phyloP scores from a whole-genome alignment of 1,140 invertebrate genomes.

The Holcopasites calliopsidis region DNA sequence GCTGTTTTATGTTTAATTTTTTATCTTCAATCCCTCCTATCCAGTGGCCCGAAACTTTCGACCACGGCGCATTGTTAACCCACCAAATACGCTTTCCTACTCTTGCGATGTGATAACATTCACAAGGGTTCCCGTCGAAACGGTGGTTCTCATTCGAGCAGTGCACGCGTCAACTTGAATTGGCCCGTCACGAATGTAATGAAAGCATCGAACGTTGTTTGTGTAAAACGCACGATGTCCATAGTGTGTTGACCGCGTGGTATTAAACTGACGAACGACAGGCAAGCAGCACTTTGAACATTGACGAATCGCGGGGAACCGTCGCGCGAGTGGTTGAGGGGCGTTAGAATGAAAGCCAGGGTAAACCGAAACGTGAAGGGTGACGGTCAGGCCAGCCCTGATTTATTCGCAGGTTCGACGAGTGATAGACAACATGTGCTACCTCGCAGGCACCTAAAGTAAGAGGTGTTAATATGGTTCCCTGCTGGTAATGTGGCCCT shows the following conservation, averaged over 20 bases:
- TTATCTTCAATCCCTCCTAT: no score
- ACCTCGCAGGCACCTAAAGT: slow-evolving; percentile 34
- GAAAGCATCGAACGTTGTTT: background rate
- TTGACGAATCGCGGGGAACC: slow-evolving; percentile 46
- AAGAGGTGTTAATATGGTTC: no score
- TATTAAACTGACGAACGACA: slow-evolving; percentile 67
- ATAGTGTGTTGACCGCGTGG: slow-evolving; percentile 59
- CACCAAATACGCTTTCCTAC: no score
- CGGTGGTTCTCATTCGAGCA: background rate
- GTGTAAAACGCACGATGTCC: slow-evolving; percentile 39
- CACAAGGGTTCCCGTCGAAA: background rate
- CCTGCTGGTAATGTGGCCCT: no score
- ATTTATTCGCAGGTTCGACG: slow-evolving; percentile 43
- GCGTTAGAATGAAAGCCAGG: slow-evolving; percentile 39
- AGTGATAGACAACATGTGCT: slow-evolving; percentile 22
- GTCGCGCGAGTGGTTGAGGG: slow-evolving; percentile 29
- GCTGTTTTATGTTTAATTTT: no score
- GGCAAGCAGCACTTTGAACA: slow-evolving; percentile 36
- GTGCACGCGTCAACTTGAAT: slow-evolving; percentile 2
- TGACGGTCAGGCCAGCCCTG: slow-evolving; percentile 39
- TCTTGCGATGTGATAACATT: background rate
- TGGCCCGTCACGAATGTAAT: slow-evolving; percentile 16
- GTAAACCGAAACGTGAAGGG: slow-evolving; percentile 46
- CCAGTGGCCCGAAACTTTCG: no score
- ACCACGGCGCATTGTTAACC: no score